Evolutionary conservation across 2,797 vertebrate species (phyloP).

Genomic region (Cygnus olor): DNA sequence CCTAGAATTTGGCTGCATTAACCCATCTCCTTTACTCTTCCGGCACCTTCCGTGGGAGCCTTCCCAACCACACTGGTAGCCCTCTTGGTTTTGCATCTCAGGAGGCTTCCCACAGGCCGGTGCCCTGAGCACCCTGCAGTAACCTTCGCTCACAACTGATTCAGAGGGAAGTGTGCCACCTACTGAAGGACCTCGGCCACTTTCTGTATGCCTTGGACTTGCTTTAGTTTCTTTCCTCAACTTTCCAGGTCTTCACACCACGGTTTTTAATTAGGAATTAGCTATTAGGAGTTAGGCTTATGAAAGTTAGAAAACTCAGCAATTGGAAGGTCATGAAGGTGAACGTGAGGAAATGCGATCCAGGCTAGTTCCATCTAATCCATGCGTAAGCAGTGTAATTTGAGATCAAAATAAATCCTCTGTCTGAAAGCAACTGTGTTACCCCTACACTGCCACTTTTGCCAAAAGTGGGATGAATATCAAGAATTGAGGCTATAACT

Average conservation of each 20-base stretch:
- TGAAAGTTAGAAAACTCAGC: background rate
- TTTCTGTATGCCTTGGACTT: background rate
- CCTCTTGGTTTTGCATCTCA: slow-evolving; percentile 24
- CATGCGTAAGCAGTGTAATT: background rate
- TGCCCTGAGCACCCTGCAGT: background rate
- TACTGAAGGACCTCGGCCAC: slow-evolving; percentile 51
- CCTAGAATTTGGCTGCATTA: background rate
- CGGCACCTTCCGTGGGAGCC: slow-evolving; percentile 22
- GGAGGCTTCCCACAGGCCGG: slow-evolving; percentile 29
- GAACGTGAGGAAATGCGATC: background rate
- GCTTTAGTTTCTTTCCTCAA: background rate
- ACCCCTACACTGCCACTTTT: background rate
- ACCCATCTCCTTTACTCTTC: background rate
- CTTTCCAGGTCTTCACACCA: background rate
- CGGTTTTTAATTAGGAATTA: background rate
- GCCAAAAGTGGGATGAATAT: background rate
- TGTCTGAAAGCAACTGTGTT: background rate
- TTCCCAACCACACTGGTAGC: slow-evolving; percentile 12
- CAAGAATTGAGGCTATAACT: background rate
- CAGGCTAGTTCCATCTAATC: background rate
- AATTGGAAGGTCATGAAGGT: background rate
- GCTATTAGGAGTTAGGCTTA: background rate
- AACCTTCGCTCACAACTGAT: background rate
- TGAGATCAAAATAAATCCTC: background rate
- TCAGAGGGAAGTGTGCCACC: slow-evolving; percentile 70